Conservation (phyloP, 2,113 vertebrate species). For the Zapornia atra region DNA sequence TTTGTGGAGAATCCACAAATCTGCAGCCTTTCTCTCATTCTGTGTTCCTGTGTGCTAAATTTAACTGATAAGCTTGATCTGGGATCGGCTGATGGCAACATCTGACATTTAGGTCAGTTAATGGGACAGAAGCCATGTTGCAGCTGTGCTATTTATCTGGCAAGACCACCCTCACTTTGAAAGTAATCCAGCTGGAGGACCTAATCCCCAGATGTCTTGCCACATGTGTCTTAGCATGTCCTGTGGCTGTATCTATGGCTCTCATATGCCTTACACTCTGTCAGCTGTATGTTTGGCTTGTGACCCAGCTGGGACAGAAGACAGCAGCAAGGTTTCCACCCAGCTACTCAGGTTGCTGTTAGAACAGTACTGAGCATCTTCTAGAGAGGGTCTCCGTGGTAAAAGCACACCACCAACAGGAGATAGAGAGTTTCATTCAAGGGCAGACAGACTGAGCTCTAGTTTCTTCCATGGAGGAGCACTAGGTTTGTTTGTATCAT, state of each 20-base stretch:
- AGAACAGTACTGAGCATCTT: neutral
- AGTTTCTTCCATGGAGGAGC: neutral
- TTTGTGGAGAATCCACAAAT: neutral
- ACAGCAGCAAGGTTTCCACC: neutral
- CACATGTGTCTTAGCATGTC: neutral
- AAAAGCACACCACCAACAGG: neutral
- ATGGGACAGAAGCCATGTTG: neutral
- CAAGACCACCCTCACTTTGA: neutral
- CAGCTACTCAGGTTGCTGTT: neutral
- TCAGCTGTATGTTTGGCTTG: neutral
- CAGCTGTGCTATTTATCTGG: neutral
- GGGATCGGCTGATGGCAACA: neutral
- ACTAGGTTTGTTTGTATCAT: neutral
- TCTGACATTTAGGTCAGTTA: neutral
- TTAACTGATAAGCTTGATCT: neutral
- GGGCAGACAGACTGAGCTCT: neutral
- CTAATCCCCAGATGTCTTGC: neutral
- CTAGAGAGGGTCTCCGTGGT: neutral
- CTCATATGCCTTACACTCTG: accelerated
- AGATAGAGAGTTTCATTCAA: neutral
- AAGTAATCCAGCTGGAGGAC: neutral
- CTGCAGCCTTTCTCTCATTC: neutral
- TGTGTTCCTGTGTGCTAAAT: neutral
- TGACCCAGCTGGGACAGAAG: neutral
- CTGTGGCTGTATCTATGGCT: neutral